Evolutionary conservation across 1,140 invertebrate species (phyloP), one percentile per base, ranked within the genome.

Genomic region (Drosophila saltans): DNA sequence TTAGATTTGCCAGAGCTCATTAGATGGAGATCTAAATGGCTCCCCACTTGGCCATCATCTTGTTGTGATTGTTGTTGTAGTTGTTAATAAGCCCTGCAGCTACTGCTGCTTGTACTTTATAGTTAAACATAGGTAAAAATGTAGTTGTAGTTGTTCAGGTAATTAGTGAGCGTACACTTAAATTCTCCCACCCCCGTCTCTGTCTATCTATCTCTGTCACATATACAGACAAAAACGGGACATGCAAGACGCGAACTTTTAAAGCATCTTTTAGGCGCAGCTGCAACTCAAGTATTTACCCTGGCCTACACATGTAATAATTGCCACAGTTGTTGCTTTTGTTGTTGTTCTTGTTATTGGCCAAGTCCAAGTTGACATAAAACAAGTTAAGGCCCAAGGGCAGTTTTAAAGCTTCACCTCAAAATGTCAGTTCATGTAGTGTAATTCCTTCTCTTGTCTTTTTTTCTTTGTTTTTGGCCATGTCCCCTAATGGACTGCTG

Each of bases 211-310:
- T 52, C 45, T 52, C 45, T 60, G 30, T 43, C 64, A 36, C 68
- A 66, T 60, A 68, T 52, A 66, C 24, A 24, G 64, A 33, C 66
- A 33, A 41, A 40, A 30, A 30, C 10, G 16, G 52, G 41, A 11
- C 48, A 33, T 66, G 43, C 65, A 69, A 26, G 28, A 41, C 59
- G 66, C 69, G 36, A 61, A 65, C 75, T 81, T 86, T 86, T 77
- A 83, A 88, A 86, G 80, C 73, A 75, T 89, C 80, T 89, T 82
- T 84, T 78, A 75, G 80, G 71, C 78, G 64, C 84, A 89, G 84
- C 74, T 89, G 84, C 80, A 89, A 52, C 69, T 89, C 80, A 79
- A 86, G 84, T 78, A 69, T 79, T 72, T 75, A 36, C 45, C 62
- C 33, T 21, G 71, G 16, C 57, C 71, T 68, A 74, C 78, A 72